Base-by-base conservation (phyloP, 2,888 invertebrate genomes). In the Gnatocerus cornutus region DNA sequence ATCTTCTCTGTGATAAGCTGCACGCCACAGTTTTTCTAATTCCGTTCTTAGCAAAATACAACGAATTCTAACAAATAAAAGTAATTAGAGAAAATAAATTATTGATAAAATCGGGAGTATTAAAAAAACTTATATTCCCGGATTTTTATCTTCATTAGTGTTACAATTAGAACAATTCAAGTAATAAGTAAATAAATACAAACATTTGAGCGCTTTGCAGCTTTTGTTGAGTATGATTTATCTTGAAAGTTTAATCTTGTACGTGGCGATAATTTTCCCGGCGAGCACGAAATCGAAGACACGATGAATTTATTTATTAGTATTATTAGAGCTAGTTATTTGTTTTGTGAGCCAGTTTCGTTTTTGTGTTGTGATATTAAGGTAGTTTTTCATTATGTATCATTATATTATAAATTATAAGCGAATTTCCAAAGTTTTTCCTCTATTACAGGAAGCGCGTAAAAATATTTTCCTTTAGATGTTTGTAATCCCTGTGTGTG, bases 401-500 rank as follows among this genome's bases (percentile, higher is more conserved):
- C n/a, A n/a, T n/a, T n/a, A n/a, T n/a, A n/a, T n/a, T n/a, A n/a
- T n/a, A n/a, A n/a, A n/a, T n/a, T n/a, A 4, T 21, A 21, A 21
- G 21, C 21, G 21, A n/a, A n/a, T 21, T 21, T 21, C 21, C 6
- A 33, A 2, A 41, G 37, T 6, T 53, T 53, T 53, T 37, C 37
- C 53, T 9, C 14, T 39, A 14, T 21, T 3, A 37, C 27, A 27
- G 41, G 56, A 56, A 56, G 27, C 27, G 41, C 12, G 41, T 41
- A 56, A 56, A 56, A 56, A 56, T 56, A 56, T 56, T 56, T 56
- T 27, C 43, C 41, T 56, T 56, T 37, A 43, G 56, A 56, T 41
- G 56, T 56, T 55, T 56, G 56, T 59, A 59, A 59, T 46, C 59
- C 59, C 45, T 33, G 33, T 30, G 33, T 46, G 45, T 59, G 59